Conservation (phyloP, 2,888 invertebrate species). For the Tubulanus polymorphus region DNA sequence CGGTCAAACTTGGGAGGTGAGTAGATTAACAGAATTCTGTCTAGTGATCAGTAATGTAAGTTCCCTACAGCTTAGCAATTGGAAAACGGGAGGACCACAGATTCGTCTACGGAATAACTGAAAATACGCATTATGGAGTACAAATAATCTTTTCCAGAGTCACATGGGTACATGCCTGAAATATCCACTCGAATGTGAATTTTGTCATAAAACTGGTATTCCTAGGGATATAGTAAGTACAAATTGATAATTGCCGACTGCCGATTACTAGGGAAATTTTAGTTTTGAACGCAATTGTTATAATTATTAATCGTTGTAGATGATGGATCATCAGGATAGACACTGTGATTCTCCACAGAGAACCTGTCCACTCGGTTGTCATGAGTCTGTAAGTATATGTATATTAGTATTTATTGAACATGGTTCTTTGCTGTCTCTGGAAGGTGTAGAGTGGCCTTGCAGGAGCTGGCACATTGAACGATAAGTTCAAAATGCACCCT, state of each 20-base stretch:
- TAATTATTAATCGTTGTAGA: not conserved
- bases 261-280: not conserved
- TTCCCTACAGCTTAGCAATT: too few species aligned
- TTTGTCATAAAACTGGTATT: conserved; percentile 27
- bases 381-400: not conserved
- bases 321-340: not conserved
- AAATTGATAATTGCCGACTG: not conserved
- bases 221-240: conserved; percentile 23
- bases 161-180: conserved; percentile 23
- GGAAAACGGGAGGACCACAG: not conserved
- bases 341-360: not conserved
- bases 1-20: too few species aligned
- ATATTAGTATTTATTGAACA: too few species aligned
- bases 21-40: too few species aligned
- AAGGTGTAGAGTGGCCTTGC: too few species aligned
- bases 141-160: conserved; percentile 8
- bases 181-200: conserved; percentile 24
- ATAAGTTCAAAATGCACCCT: too few species aligned
- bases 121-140: not conserved
- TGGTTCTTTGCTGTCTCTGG: too few species aligned
- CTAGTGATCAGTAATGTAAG: too few species aligned
- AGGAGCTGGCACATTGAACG: too few species aligned
- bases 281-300: too few species aligned
- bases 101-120: too few species aligned
- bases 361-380: conserved; percentile 1